These are phyloP conservation scores for Lasioglossum oenotherae DNA, from an alignment of 2,888 invertebrate species.

Conservation along the genomic window DNA sequence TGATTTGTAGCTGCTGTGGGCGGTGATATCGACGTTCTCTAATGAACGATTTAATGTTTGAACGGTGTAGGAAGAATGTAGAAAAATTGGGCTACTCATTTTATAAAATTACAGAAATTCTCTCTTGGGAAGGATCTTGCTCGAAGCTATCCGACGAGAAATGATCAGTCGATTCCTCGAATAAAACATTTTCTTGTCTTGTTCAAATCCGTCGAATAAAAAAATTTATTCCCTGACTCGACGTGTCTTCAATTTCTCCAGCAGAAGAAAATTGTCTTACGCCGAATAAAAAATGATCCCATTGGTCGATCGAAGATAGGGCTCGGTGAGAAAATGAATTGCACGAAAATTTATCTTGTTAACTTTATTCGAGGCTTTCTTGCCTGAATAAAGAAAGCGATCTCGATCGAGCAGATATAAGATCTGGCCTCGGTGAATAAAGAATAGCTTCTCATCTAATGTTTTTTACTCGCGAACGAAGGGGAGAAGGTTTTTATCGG, in stretches of 20 bases:
- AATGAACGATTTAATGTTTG: not conserved
- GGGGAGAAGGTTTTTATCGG: not conserved
- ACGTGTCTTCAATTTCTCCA: not conserved
- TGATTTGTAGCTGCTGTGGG: not conserved
- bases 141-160: not conserved
- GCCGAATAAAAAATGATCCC: not conserved
- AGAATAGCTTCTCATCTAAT: not conserved
- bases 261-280: not conserved
- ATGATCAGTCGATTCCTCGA: not conserved
- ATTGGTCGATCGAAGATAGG: not conserved
- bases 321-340: not conserved
- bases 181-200: not conserved
- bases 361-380: not conserved
- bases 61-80: not conserved
- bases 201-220: not conserved
- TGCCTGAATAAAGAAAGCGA: not conserved
- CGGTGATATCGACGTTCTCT: not conserved
- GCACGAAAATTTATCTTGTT: not conserved
- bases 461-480: not conserved
- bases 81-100: not conserved
- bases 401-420: not conserved
- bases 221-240: not conserved
- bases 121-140: not conserved
- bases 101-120: not conserved
- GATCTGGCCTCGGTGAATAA: not conserved